Evolutionary conservation across 2,888 invertebrate species (phyloP).

Genomic region (Melanotus villosus): DNA sequence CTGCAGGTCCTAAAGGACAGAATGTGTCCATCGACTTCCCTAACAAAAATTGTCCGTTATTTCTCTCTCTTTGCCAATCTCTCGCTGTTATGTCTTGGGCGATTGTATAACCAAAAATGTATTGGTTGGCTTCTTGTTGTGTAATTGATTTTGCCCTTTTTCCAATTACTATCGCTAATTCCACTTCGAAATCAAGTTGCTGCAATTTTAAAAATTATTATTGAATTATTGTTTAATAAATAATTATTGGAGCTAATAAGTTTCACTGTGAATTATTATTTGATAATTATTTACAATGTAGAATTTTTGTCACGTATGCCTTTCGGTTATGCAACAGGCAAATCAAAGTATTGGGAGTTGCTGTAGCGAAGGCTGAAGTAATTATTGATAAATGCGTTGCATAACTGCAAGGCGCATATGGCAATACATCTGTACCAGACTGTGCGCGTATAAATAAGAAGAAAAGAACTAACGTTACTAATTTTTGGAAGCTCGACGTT

Average conservation of each 20-base stretch:
- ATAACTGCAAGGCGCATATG: too few relatives aligned
- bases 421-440: too few relatives aligned
- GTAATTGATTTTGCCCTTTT: slow-evolving; percentile 79
- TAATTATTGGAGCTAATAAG: too few relatives aligned
- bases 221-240: too few relatives aligned
- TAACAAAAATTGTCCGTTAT: slow-evolving; percentile 85
- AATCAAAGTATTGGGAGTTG: too few relatives aligned
- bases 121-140: slow-evolving; percentile 78
- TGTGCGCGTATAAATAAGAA: too few relatives aligned
- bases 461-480: slow-evolving; percentile 71
- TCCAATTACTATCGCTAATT: slow-evolving; percentile 87
- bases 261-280: too few relatives aligned
- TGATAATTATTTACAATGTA: too few relatives aligned
- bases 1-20: slow-evolving; percentile 89
- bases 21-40: slow-evolving; percentile 91
- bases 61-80: slow-evolving; percentile 88
- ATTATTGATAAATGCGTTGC: too few relatives aligned
- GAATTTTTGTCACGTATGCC: too few relatives aligned
- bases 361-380: too few relatives aligned
- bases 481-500: slow-evolving; percentile 75
- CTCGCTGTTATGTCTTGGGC: slow-evolving; percentile 91
- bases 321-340: too few relatives aligned
- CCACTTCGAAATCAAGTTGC: slow-evolving; percentile 92
- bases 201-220: slow-evolving; percentile 69
- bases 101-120: slow-evolving; percentile 87